These are phyloP conservation scores for Schizotus pectinicornis DNA, from an alignment of 2,888 invertebrate genomes.

Conservation along the genomic window DNA sequence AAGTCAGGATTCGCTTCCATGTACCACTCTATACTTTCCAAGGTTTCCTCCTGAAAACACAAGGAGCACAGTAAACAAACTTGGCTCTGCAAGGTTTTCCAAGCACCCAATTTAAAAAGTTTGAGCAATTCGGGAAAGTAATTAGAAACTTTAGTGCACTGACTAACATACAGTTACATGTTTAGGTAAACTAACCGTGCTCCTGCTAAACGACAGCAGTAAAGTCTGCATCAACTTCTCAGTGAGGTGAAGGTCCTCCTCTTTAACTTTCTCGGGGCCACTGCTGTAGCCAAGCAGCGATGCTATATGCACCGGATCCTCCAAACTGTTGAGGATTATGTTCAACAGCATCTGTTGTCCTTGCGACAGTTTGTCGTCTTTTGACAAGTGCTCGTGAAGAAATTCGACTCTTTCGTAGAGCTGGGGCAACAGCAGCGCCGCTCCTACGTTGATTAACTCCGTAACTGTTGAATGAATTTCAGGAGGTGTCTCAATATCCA, in stretches of 20 bases:
- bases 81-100: too few relatives aligned
- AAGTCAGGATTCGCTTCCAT: conserved; percentile 43
- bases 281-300: conserved; percentile 62
- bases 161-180: too few relatives aligned
- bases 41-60: conserved; percentile 48
- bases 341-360: conserved; percentile 68
- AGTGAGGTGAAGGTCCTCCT: conserved; percentile 48
- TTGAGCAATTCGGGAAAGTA: conserved; percentile 7
- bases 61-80: conserved; percentile 14
- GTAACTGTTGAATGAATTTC: conserved; percentile 63
- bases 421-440: conserved; percentile 65
- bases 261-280: conserved; percentile 45
- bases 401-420: conserved; percentile 65
- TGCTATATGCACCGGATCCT: conserved; percentile 66
- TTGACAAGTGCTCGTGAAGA: conserved; percentile 63
- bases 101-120: neutral
- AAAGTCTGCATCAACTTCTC: conserved; percentile 64
- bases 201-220: conserved; percentile 61
- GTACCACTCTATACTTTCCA: conserved; percentile 47
- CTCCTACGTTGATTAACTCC: conserved; percentile 66
- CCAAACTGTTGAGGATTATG: conserved; percentile 66
- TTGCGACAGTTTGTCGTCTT: conserved; percentile 61
- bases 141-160: too few relatives aligned
- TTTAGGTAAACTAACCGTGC: conserved; percentile 62
- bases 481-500: conserved; percentile 59